phyloP scores from a whole-genome alignment of 1,140 invertebrate species.

The Melitaea cinxia region DNA sequence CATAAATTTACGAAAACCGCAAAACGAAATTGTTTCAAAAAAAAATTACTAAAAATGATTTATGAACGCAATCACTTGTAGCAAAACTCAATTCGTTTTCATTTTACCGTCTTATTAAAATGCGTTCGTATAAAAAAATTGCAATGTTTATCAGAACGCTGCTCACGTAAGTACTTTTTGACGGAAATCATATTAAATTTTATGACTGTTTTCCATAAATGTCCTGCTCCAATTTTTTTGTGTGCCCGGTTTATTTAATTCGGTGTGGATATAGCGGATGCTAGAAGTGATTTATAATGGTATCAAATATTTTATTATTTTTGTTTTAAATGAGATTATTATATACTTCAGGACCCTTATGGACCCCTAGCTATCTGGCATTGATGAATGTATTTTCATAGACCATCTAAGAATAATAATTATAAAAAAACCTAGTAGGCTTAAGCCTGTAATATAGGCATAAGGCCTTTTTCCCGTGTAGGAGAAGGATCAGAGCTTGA shows the following conservation, averaged over 20 bases:
- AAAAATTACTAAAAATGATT: constrained; percentile 21
- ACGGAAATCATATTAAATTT: constrained; percentile 80
- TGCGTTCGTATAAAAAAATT: constrained; percentile 52
- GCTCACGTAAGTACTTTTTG: constrained; percentile 74
- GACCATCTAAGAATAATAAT: no score
- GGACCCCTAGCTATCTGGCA: no score
- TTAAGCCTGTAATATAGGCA: no score
- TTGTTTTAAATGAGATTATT: no score
- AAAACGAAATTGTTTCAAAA: not conserved
- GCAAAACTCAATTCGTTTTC: constrained; percentile 34
- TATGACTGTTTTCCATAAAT: constrained; percentile 78
- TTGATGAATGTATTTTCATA: no score
- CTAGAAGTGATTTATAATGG: constrained; percentile 60
- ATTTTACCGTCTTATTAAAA: constrained; percentile 57
- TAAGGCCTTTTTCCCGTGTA: no score
- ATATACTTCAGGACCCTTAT: no score
- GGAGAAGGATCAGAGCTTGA: no score
- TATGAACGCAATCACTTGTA: constrained; percentile 29
- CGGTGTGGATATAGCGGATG: constrained; percentile 24
- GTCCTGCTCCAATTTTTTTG: constrained; percentile 79
- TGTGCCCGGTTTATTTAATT: constrained; percentile 49
- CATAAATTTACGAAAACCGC: not conserved
- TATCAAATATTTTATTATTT: no score
- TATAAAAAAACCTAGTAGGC: no score
- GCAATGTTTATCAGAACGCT: constrained; percentile 55